Conservation (phyloP, 2,888 invertebrate genomes). For the Trichopria drosophilae region DNA sequence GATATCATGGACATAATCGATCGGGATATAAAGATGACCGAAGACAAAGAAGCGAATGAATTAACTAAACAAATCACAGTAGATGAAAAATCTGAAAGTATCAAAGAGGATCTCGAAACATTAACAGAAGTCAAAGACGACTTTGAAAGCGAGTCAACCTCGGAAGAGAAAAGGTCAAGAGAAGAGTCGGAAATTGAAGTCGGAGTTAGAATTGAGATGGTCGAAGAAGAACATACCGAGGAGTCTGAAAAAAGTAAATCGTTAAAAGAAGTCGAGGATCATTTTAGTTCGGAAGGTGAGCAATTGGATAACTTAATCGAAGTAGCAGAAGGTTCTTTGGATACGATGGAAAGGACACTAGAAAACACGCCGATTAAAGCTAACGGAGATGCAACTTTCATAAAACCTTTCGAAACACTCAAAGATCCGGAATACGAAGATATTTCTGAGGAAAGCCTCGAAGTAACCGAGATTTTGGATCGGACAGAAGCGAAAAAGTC, state of each 20-base stretch:
- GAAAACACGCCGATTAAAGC: slow-evolving; percentile 13
- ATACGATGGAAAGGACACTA: slow-evolving; percentile 36
- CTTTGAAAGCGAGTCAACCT: neutral
- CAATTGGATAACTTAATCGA: slow-evolving; percentile 49
- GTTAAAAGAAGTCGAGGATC: slow-evolving; percentile 29
- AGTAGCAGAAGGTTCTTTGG: slow-evolving; percentile 41
- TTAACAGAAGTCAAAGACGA: slow-evolving; percentile 5
- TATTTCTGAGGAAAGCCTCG: slow-evolving; percentile 55
- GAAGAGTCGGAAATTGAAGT: slow-evolving; percentile 39
- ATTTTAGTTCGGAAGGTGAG: slow-evolving; percentile 45
- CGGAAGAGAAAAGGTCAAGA: slow-evolving; percentile 19
- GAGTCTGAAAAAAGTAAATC: slow-evolving; percentile 12
- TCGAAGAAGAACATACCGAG: slow-evolving; percentile 11
- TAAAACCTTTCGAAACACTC: slow-evolving; percentile 32
- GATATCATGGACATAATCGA: slow-evolving; percentile 42
- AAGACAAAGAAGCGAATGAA: slow-evolving; percentile 16
- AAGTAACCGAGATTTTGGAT: slow-evolving; percentile 54
- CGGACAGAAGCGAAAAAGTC: slow-evolving; percentile 40
- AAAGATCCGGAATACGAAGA: slow-evolving; percentile 54
- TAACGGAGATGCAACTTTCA: neutral
- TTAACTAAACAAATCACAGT: slow-evolving; percentile 14
- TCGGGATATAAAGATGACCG: slow-evolving; percentile 36
- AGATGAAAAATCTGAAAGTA: slow-evolving; percentile 15
- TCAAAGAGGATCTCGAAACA: slow-evolving; percentile 25
- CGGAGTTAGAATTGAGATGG: slow-evolving; percentile 37